Evolutionary conservation across 2,888 invertebrate species (phyloP), one percentile per base, ranked within the genome.

Genomic region (Falcaria lacertinaria): DNA sequence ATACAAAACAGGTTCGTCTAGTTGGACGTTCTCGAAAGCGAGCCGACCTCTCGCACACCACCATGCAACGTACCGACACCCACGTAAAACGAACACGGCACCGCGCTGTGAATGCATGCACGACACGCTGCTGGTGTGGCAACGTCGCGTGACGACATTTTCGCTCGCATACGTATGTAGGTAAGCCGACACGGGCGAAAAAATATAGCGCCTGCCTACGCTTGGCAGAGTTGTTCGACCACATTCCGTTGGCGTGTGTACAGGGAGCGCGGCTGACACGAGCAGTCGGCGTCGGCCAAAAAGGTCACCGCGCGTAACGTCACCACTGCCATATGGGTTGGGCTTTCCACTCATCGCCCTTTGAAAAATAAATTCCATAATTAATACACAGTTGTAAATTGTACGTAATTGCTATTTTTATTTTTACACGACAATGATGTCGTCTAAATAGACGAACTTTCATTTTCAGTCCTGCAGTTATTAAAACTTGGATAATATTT

Each of bases 61-160:
- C 60, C 64, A 57, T 64, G 56, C 73, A 70, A 71, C 83, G 71
- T 72, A 80, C 82, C 60, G 65, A 84, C 84, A 77, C 84, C 83
- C 84, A 87, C 86, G 84, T 81, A 82, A 76, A 69, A 72, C 72
- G 67, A 79, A 74, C 78, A 80, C 76, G 69, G 64, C 64, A 57
- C 62, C 63, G 72, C 71, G 61, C 74, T 64, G 80, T 81, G 80
- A 80, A 80, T 85, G 85, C 82, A 85, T 76, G 79, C 81, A 82
- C 81, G 78, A 80, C 72, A 72, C 57, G 58, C 59, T 42, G 57
- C 19, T 84, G 80, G 83, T 70, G 75, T 79, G 90, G 90, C 90
- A 90, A 90, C 90, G 84, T 80, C 84, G 90, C 86, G 85, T 90
- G 90, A 90, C 90, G 90, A 90, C 90, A 90, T 89, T 89, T 90